Base-by-base conservation (phyloP, 2,888 invertebrate species). In the Acrobeloides nanus region DNA sequence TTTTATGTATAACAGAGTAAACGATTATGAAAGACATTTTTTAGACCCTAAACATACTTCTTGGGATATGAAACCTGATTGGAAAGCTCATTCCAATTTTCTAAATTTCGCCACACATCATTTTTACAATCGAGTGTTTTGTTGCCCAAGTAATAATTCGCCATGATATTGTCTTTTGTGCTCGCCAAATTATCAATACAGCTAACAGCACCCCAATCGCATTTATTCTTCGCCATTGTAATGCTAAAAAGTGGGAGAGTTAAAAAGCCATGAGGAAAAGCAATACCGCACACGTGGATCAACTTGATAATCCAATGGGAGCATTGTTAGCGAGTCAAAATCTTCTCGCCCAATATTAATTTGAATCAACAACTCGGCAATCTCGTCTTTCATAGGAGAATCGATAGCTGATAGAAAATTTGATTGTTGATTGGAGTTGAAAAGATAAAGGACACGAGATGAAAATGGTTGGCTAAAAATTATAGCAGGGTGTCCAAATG, bases 81-180 rank as follows among this genome's bases (percentile, higher is more conserved):
- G 33, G 39, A 39, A 8, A 39, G 6, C 7, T 39, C 39, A 15
- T 33, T 39, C 23, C 23, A 15, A 15, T 12, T 15, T 5, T 29
- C 12, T 8, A 26, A 39, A 20, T 39, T 39, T 25, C 27, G n/a
- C n/a, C n/a, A n/a, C n/a, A n/a, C 39, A n/a, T 39, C 27, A 20
- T 5, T n/a, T n/a, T 39, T 20, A 23, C 23, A 39, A 39, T 39
- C 39, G 26, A 39, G 27, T n/a, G 8, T 39, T 8, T n/a, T 39
- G 8, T 39, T n/a, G 26, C 39, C 39, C 39, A 39, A 33, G 17
- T 39, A 20, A 15, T 33, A 39, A 6, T 33, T n/a, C 39, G 39
- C 39, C 6, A 26, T 7, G 7, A 29, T 7, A 6, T 25, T 20
- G 6, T 39, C 15, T 6, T 33, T 33, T 7, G n/a, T n/a, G n/a